These are phyloP conservation scores for Pollimyrus isidori DNA, from an alignment of 2,113 vertebrate species.

Conservation along the genomic window DNA sequence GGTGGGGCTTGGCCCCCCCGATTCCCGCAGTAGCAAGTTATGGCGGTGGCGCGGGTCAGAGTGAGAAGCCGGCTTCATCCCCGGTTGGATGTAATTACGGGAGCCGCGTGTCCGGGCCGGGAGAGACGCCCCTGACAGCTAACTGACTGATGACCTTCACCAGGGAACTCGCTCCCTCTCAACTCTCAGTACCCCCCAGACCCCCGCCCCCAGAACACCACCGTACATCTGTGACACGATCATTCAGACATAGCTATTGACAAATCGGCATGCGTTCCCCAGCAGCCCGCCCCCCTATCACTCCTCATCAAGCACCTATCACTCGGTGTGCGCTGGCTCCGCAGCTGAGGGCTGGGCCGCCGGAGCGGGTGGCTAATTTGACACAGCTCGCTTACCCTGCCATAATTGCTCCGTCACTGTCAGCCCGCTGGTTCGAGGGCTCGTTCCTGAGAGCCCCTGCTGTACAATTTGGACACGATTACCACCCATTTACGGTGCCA, in stretches of 20 bases:
- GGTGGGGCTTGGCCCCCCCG: not conserved
- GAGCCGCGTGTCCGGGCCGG: constrained; percentile 78
- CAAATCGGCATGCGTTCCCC: constrained; percentile 80
- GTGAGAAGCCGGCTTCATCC: constrained; percentile 98
- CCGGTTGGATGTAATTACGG: constrained; percentile 98
- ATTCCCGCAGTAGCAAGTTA: constrained; percentile 80
- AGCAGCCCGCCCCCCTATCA: constrained; percentile 79
- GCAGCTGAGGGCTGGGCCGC: constrained; percentile 84
- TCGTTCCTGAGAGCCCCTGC: constrained; percentile 79
- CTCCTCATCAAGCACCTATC: constrained; percentile 95
- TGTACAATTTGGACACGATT: constrained; percentile 99
- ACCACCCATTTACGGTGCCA: constrained; percentile 96
- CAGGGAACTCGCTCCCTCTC: constrained; percentile 67
- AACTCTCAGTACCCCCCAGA: constrained; percentile 48
- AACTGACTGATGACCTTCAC: constrained; percentile 98
- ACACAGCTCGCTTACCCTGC: constrained; percentile 98
- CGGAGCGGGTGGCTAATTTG: constrained; percentile 91
- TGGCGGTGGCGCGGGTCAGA: constrained; percentile 90
- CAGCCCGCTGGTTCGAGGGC: constrained; percentile 69
- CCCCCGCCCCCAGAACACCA: constrained; percentile 63
- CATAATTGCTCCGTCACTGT: constrained; percentile 99
- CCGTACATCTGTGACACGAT: constrained; percentile 66
- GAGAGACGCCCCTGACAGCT: constrained; percentile 86
- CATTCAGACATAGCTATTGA: constrained; percentile 84
- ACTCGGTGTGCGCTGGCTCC: constrained; percentile 76